Evolutionary conservation across 2,113 vertebrate species (phyloP).

Genomic region (Noctilio leporinus): DNA sequence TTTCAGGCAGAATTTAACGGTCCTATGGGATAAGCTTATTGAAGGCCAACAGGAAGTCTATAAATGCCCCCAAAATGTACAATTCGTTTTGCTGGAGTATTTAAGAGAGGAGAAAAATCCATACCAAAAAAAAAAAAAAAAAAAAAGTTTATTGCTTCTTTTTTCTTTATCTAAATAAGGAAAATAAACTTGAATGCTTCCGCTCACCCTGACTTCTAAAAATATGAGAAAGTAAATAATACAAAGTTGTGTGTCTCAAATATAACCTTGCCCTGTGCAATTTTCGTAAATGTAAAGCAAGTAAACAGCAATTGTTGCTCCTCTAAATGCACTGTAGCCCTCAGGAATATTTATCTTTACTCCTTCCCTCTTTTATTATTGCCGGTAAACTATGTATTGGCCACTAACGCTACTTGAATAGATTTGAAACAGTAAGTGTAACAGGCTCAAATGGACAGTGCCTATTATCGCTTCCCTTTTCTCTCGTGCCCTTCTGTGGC

Average conservation of each 20-base stretch:
- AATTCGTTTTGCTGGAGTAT: not conserved
- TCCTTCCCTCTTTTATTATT: conserved; percentile 39
- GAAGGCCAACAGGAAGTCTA: not conserved
- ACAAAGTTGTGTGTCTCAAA: not conserved
- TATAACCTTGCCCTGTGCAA: conserved; percentile 54
- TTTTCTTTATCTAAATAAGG: conserved; percentile 3
- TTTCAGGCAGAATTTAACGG: not conserved
- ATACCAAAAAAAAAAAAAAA: not conserved
- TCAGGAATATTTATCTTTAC: conserved; percentile 23
- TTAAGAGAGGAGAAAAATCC: conserved; percentile 9
- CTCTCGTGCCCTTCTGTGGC: conserved; percentile 64
- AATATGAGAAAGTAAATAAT: conserved; percentile 15
- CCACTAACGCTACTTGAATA: conserved; percentile 35
- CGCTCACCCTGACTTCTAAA: conserved; percentile 37
- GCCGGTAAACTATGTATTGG: conserved; percentile 45
- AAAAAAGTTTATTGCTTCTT: not conserved
- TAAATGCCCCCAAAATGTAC: not conserved
- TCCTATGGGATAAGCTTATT: not conserved
- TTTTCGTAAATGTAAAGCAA: conserved; percentile 64
- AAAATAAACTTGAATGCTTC: conserved; percentile 30
- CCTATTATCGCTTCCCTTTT: conserved; percentile 63
- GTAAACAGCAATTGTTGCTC: conserved; percentile 55
- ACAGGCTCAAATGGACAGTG: conserved; percentile 60
- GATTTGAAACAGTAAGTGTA: conserved; percentile 59
- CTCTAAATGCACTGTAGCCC: not conserved